Evolutionary conservation across 1,140 invertebrate species (phyloP).

Genomic region (Heliconius eleuchia): DNA sequence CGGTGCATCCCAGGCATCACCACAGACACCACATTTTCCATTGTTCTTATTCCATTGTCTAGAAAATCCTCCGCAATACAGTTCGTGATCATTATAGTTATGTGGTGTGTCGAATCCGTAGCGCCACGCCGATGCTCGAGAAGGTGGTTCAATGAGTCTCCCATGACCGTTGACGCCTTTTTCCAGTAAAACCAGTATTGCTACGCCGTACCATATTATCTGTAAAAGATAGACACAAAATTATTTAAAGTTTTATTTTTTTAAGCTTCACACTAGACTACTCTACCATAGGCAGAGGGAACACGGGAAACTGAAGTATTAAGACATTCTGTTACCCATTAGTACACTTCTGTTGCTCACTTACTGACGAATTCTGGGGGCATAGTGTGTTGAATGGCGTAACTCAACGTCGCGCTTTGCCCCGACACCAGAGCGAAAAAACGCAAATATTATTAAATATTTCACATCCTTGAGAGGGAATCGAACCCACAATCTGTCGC

Average conservation of each 20-base stretch:
- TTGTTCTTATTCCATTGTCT: conserved; percentile 87
- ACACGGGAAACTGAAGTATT: no score
- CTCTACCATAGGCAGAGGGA: no score
- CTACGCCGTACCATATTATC: conserved; percentile 63
- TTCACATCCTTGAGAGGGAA: no score
- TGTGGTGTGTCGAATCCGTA: conserved; percentile 87
- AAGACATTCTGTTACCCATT: no score
- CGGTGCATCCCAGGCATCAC: conserved; percentile 90
- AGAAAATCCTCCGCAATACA: conserved; percentile 93
- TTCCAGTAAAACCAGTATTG: conserved; percentile 48
- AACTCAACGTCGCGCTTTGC: no score
- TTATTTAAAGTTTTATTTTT: neutral
- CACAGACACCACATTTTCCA: conserved; percentile 94
- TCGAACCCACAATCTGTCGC: no score
- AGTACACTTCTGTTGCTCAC: no score
- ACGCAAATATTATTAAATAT: no score
- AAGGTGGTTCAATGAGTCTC: conserved; percentile 91
- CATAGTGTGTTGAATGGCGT: no score
- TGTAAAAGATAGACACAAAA: conserved; percentile 41
- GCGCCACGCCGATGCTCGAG: conserved; percentile 91
- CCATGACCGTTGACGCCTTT: conserved; percentile 84
- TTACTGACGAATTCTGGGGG: no score
- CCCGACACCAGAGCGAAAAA: no score
- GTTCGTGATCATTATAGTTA: conserved; percentile 95
- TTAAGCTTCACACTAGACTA: no score